Conservation (phyloP, 2,113 vertebrate species). For the Gracilinanus agilis region DNA sequence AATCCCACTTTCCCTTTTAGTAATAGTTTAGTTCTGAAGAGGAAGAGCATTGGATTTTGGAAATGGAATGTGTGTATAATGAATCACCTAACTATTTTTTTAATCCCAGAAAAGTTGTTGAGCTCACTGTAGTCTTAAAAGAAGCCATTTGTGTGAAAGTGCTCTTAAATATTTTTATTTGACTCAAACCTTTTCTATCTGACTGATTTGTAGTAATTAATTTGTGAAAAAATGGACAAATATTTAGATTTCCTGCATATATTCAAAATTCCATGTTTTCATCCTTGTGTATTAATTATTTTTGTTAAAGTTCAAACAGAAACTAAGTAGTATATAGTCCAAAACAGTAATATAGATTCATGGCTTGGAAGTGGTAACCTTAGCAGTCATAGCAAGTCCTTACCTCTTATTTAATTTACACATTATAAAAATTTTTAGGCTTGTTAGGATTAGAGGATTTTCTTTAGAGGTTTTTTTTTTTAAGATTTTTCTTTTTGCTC, state of each 20-base stretch:
- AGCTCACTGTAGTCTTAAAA: background rate
- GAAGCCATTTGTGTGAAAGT: rapidly evolving
- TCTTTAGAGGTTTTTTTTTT: background rate
- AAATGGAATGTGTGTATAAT: background rate
- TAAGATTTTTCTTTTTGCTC: background rate
- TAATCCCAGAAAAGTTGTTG: no score
- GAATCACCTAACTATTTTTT: background rate
- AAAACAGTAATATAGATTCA: background rate
- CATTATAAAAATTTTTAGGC: background rate
- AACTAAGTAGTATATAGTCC: background rate
- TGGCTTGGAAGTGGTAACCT: background rate
- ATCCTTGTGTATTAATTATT: background rate
- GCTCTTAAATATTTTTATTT: background rate
- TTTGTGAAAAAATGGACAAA: background rate
- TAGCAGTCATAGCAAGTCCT: background rate
- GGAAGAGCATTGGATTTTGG: background rate
- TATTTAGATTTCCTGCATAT: background rate
- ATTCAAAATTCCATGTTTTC: rapidly evolving
- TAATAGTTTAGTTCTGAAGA: background rate
- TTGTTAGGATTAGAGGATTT: background rate
- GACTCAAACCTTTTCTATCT: background rate
- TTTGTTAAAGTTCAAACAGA: background rate
- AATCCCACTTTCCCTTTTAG: background rate
- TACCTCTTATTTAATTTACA: background rate
- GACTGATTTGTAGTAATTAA: background rate